These are phyloP conservation scores for Cyclopterus lumpus DNA, from an alignment of 2,797 vertebrate species.

Conservation along the genomic window DNA sequence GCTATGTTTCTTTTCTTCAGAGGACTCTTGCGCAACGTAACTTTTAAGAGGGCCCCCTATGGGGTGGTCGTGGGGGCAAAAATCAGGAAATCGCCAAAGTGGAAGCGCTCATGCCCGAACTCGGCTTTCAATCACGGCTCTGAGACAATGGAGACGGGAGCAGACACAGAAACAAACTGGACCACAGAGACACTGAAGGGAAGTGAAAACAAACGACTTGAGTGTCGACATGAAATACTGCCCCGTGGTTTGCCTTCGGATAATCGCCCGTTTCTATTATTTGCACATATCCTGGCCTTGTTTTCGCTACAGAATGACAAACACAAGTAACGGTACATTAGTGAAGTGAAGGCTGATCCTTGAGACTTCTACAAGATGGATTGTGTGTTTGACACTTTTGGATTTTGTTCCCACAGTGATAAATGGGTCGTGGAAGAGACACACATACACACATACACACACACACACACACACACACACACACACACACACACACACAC, in stretches of 20 bases:
- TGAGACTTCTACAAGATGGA: slow-evolving; percentile 63
- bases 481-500: background rate
- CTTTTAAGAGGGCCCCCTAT: slow-evolving; percentile 34
- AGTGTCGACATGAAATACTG: slow-evolving; percentile 65
- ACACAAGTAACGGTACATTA: slow-evolving; percentile 66
- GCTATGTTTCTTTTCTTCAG: slow-evolving; percentile 47
- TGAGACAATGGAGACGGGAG: slow-evolving; percentile 74
- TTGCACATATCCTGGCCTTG: slow-evolving; percentile 76
- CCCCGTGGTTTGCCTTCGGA: slow-evolving; percentile 45
- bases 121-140: slow-evolving; percentile 55
- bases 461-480: background rate
- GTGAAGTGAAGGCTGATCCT: slow-evolving; percentile 55
- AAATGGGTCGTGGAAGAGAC: slow-evolving; percentile 42
- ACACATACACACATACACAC: background rate
- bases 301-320: slow-evolving; percentile 64
- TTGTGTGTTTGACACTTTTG: slow-evolving; percentile 41
- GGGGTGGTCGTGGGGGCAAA: slow-evolving; percentile 37
- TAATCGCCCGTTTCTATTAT: slow-evolving; percentile 74
- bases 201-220: slow-evolving; percentile 70
- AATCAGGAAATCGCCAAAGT: slow-evolving; percentile 69
- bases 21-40: slow-evolving; percentile 44
- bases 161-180: slow-evolving; percentile 57
- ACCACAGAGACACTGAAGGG: slow-evolving; percentile 71
- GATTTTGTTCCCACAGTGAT: slow-evolving; percentile 60
- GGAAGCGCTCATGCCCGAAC: slow-evolving; percentile 46